Base-by-base conservation (phyloP, 2,113 vertebrate species). In the Sceloporus undulatus region DNA sequence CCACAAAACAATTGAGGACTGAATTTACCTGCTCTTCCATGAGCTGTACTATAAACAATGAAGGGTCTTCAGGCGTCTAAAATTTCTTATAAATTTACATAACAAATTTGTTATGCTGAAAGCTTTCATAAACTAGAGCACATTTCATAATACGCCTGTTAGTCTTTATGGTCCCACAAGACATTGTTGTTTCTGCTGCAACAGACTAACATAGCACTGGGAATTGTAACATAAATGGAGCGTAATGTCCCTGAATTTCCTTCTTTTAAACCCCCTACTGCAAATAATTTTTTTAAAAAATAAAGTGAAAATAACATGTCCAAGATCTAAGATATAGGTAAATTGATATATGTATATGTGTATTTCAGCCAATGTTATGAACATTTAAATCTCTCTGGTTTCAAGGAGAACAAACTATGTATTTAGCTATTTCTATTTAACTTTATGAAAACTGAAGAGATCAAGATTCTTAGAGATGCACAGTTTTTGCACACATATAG, bases 191-290 rank as follows among this genome's bases (percentile, higher is more conserved):
- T 77, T 77, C 40, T 77, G 75, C 75, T 77, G 38, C 40, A 40
- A 75, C 73, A 18, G 18, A 40, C 3, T 75, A 76, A 75, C 34
- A 75, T 40, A 34, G 14, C 34, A 40, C 38, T 75, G 74, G 38
- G 34, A 34, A 34, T 71, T 92, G 38, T 88, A 88, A 88, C 92
- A 91, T 91, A 94, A 93, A 52, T 89, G 56, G 80, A 93, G 52
- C 4, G 38, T 85, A 78, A 88, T 87, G 82, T 87, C 59, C 29
- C 78, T 92, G 89, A 87, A 42, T 87, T 73, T 92, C 52, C 52
- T 66, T 23, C 29, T 29, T 78, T 66, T 52, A 56, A n/a, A 3
- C 82, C 54, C 88, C 84, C 84, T 86, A 90, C 52, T 68, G 85
- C 86, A 90, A 92, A 92, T 74, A 38, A 74, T 40, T 93, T 73